Percentiles rank a stretch among this genome's conserved stretches.
Conservation (phyloP, 2,797 vertebrate species). For the Setipinna tenuifilis region DNA sequence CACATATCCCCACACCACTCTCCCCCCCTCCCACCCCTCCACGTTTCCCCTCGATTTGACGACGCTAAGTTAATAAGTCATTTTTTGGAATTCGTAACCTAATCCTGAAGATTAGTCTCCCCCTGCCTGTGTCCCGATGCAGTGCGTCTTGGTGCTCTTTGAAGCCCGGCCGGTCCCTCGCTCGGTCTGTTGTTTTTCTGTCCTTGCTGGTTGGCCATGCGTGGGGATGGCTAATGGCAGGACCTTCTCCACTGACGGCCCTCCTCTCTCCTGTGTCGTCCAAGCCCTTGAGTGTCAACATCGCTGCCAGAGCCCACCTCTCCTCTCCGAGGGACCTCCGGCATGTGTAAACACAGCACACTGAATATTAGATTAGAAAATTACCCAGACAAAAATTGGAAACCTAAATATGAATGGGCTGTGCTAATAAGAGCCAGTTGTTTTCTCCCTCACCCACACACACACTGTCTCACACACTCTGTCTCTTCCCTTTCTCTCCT, state of each 20-base stretch:
- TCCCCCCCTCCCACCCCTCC: background rate
- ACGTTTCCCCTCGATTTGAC: background rate
- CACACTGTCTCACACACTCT: background rate
- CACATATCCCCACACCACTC: background rate
- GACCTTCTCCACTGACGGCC: background rate
- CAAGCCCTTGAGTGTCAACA: slow-evolving; percentile 38
- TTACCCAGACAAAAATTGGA: slow-evolving; percentile 58
- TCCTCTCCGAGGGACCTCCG: slow-evolving; percentile 50
- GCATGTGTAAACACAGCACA: slow-evolving; percentile 53
- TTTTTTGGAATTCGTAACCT: background rate
- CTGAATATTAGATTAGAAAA: slow-evolving; percentile 65
- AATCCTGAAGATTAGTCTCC: background rate
- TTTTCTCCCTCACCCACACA: slow-evolving; percentile 46
- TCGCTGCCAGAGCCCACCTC: slow-evolving; percentile 40
- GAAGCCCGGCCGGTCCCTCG: background rate
- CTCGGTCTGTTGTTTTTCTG: background rate
- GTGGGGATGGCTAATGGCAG: background rate
- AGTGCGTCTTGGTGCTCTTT: background rate
- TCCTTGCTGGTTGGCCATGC: background rate
- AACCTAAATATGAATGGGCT: slow-evolving; percentile 55
- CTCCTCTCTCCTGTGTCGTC: background rate
- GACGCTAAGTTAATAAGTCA: slow-evolving; percentile 7
- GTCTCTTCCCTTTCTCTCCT: background rate
- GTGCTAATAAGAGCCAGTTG: slow-evolving; percentile 18
- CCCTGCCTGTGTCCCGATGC: background rate